These are phyloP conservation scores for Pristionchus pacificus DNA, from an alignment of 1,140 invertebrate species.

Conservation along the genomic window DNA sequence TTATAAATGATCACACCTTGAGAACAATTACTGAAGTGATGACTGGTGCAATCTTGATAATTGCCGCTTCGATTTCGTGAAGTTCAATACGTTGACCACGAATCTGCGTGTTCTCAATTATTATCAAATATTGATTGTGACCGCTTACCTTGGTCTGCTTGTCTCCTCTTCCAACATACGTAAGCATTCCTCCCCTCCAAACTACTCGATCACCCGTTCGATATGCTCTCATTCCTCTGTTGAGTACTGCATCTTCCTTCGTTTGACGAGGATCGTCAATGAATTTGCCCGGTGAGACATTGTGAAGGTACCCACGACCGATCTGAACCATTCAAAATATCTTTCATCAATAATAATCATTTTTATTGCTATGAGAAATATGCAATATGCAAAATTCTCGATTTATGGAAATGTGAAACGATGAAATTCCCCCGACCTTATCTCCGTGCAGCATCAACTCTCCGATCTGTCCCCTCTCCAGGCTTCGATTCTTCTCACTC, in stretches of 20 bases:
- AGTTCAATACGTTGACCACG: background rate
- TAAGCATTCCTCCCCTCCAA: background rate
- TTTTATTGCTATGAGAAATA: too few species aligned
- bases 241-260: too few species aligned
- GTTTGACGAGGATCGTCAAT: too few species aligned
- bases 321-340: slow-evolving; percentile 7
- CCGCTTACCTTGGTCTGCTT: slow-evolving; percentile 39
- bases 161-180: slow-evolving; percentile 39
- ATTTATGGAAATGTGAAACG: background rate
- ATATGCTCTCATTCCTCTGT: too few species aligned
- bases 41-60: slow-evolving; percentile 17
- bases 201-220: slow-evolving; percentile 26
- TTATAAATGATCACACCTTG: background rate
- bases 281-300: background rate
- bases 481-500: background rate
- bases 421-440: background rate
- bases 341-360: too few species aligned
- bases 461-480: background rate
- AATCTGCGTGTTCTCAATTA: slow-evolving; percentile 24
- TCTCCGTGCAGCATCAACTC: background rate
- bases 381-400: background rate
- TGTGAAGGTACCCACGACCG: slow-evolving; percentile 23
- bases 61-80: slow-evolving; percentile 3
- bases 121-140: slow-evolving; percentile 13
- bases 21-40: slow-evolving; percentile 28